Base-by-base conservation (phyloP, 1,140 invertebrate genomes). In the Palaemon carinicauda region DNA sequence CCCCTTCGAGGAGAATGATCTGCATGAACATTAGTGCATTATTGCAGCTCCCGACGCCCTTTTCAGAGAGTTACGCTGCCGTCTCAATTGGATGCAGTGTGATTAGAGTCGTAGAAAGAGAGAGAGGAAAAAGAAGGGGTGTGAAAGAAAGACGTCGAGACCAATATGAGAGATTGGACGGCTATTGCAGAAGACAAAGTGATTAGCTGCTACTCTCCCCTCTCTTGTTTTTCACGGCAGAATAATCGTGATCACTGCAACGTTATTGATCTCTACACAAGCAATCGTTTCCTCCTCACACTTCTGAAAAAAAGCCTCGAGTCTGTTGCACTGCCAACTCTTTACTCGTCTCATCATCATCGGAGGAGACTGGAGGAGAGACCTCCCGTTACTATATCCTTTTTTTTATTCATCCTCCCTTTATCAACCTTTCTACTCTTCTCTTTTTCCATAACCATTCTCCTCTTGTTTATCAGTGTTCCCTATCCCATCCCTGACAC, bases 161-260 rank as follows among this genome's bases (percentile, higher is more conserved):
- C 77, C 77, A 79, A 53, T 79, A 79, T 79, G 27, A 79, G 77
- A 79, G 77, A 79, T 80, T 80, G 78, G 78, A 17, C 56, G 53
- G 78, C 78, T 56, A 41, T 31, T 80, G 78, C 78, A 79, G 41
- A 79, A 53, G 77, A 53, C 77, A 79, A 79, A 79, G 77, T 79
- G 77, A 79, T 79, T 79, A 79, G 77, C 77, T 79, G 41, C 53
- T 27, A 56, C 21, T 56, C 29, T 56, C 78, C 33, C 78, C 56
- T 56, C 56, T n/a, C 78, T 60, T 53, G 27, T 21, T 53, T 33
- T 60, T 33, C 33, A 24, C 65, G 29, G 17, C 65, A 69, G 65
- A 69, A 69, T 69, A 69, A 69, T 69, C 65, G 65, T 69, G 65
- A 69, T 69, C 65, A 69, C 65, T 69, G 65, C 65, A 69, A 27